phyloP scores from a whole-genome alignment of 2,113 vertebrate genomes.

The Patagioenas fasciata region DNA sequence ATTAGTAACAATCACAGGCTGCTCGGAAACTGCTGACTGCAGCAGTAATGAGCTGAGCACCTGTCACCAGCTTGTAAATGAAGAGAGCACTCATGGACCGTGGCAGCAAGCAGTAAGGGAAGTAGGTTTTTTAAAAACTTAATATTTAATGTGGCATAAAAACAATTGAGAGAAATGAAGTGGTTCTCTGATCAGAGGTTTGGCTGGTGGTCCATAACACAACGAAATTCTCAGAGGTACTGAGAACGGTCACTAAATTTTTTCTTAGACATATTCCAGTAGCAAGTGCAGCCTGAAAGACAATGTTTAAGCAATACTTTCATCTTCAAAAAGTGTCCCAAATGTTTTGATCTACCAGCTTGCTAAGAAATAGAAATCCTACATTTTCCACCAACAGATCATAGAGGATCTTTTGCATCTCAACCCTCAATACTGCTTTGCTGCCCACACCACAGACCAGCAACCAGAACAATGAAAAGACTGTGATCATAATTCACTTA shows the following conservation, averaged over 20 bases:
- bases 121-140: conserved; percentile 18
- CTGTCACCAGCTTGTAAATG: conserved; percentile 62
- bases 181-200: conserved; percentile 21
- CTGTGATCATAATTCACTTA: not conserved
- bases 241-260: not conserved
- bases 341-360: not conserved
- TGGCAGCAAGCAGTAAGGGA: conserved; percentile 42
- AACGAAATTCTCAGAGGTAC: not conserved
- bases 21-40: conserved; percentile 72
- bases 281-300: not conserved
- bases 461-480: not conserved
- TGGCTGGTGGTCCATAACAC: not conserved
- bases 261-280: not conserved
- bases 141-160: conserved; percentile 67
- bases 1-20: conserved; percentile 76
- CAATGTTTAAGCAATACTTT: not conserved
- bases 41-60: conserved; percentile 54
- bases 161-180: conserved; percentile 6
- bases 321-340: not conserved
- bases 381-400: not conserved
- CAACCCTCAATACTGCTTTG: not conserved
- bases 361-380: not conserved
- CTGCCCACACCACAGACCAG: not conserved
- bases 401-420: not conserved
- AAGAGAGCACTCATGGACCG: conserved; percentile 46